Conservation (phyloP, 2,113 vertebrate species). For the Polypterus senegalus region DNA sequence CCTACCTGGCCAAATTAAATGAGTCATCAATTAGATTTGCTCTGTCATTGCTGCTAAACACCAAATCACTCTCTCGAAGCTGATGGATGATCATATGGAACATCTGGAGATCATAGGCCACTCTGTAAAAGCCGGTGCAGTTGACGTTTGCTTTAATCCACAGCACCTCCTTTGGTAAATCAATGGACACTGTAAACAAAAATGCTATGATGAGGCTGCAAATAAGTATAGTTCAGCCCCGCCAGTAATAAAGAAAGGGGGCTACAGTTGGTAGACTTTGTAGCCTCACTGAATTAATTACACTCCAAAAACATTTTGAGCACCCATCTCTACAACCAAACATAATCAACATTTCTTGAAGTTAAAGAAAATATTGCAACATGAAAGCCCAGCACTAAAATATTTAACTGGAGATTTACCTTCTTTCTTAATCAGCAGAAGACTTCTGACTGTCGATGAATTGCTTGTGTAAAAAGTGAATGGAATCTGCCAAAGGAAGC, state of each 20-base stretch:
- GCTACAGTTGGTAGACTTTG: too few species aligned
- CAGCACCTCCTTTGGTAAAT: slow-evolving; percentile 8
- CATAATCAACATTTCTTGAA: too few species aligned
- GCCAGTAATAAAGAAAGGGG: too few species aligned
- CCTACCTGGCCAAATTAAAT: slow-evolving; percentile 19
- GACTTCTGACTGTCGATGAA: slow-evolving; percentile 23
- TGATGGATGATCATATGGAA: slow-evolving; percentile 5
- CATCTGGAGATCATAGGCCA: slow-evolving; percentile 9
- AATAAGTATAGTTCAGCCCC: too few species aligned
- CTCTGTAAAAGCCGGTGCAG: slow-evolving; percentile 19
- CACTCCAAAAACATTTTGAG: too few species aligned
- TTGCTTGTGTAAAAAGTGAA: slow-evolving; percentile 26
- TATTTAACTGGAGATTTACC: too few species aligned
- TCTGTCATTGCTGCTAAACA: slow-evolving; percentile 10
- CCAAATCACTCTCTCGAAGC: background rate
- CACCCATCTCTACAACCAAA: too few species aligned
- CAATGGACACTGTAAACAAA: slow-evolving; percentile 4
- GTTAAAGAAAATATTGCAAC: too few species aligned
- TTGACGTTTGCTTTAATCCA: slow-evolving; percentile 23
- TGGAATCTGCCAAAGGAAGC: slow-evolving; percentile 25
- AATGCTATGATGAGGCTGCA: background rate
- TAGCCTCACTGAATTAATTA: too few species aligned
- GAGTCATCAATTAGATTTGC: slow-evolving; percentile 15
- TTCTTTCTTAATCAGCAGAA: slow-evolving; percentile 8
- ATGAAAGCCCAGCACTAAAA: too few species aligned